phyloP scores from a whole-genome alignment of 1,140 invertebrate species.

The Vanessa atalanta region DNA sequence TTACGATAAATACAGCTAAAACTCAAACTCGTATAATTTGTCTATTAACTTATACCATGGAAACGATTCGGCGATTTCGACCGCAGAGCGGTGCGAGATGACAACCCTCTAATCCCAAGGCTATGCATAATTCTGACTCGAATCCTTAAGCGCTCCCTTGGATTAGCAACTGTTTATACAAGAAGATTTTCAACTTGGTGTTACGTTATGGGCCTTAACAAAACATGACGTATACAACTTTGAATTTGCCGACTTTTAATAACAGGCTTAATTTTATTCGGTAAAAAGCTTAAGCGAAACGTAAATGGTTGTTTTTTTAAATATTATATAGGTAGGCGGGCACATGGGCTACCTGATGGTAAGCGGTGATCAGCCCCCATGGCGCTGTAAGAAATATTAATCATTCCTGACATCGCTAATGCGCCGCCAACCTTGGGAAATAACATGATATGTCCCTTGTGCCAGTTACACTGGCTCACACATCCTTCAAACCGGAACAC shows the following conservation, averaged over 20 bases:
- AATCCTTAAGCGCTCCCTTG: conserved; percentile 65
- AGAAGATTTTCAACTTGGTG: conserved; percentile 47
- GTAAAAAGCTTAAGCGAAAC: not conserved
- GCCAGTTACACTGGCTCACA: too few relatives aligned
- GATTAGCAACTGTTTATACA: conserved; percentile 71
- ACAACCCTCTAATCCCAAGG: conserved; percentile 72
- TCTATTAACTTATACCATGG: conserved; percentile 50
- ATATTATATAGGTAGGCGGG: too few relatives aligned
- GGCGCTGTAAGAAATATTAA: too few relatives aligned
- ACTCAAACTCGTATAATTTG: conserved; percentile 36
- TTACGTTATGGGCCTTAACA: conserved; percentile 36
- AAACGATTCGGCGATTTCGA: conserved; percentile 65
- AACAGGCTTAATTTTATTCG: conserved; percentile 27
- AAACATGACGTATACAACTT: conserved; percentile 30
- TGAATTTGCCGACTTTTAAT: conserved; percentile 16
- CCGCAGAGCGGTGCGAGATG: conserved; percentile 55
- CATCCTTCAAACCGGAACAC: too few relatives aligned
- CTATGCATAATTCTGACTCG: conserved; percentile 72
- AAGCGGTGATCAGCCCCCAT: too few relatives aligned
- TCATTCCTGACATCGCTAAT: too few relatives aligned
- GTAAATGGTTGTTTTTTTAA: not conserved
- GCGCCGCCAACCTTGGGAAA: too few relatives aligned
- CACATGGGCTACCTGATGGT: too few relatives aligned
- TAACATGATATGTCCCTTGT: too few relatives aligned
- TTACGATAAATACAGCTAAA: conserved; percentile 5